Evolutionary conservation across 2,888 invertebrate species (phyloP).

Genomic region (Flabesymbios commensalis): DNA sequence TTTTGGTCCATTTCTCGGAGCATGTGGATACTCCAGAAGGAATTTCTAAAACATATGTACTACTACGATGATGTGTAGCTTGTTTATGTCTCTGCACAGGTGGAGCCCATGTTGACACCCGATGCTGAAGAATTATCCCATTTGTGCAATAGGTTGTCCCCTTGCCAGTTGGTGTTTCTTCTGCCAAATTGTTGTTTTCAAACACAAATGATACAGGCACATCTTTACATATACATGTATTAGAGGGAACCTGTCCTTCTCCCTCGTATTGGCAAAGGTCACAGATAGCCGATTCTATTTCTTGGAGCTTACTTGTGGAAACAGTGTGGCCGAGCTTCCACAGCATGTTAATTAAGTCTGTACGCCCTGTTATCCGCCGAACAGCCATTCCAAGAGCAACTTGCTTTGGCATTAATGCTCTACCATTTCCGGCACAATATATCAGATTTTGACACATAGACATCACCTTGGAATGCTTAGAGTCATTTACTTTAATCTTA

Average conservation of each 20-base stretch:
- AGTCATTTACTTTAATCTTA: too few species aligned
- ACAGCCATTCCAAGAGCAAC: not conserved
- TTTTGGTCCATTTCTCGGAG: not conserved
- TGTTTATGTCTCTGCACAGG: not conserved
- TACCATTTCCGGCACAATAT: too few species aligned
- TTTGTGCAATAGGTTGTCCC: not conserved
- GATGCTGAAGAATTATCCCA: not conserved
- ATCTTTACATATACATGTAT: not conserved
- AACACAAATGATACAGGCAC: constrained; percentile 1
- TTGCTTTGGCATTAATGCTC: not conserved
- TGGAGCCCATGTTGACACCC: constrained; percentile 20
- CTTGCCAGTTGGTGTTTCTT: not conserved
- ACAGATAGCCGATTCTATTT: not conserved
- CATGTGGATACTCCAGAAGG: not conserved
- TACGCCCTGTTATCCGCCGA: not conserved
- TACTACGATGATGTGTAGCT: not conserved
- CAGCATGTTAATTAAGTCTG: not conserved
- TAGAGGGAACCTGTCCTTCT: not conserved
- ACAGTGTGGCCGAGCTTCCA: not conserved
- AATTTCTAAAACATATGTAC: not conserved
- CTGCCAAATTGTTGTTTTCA: not conserved
- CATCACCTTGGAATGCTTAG: too few species aligned
- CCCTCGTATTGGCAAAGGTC: not conserved
- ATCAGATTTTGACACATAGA: too few species aligned
- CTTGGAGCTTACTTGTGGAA: not conserved